phyloP scores from a whole-genome alignment of 1,140 invertebrate genomes.

The Liolophura sinensis region DNA sequence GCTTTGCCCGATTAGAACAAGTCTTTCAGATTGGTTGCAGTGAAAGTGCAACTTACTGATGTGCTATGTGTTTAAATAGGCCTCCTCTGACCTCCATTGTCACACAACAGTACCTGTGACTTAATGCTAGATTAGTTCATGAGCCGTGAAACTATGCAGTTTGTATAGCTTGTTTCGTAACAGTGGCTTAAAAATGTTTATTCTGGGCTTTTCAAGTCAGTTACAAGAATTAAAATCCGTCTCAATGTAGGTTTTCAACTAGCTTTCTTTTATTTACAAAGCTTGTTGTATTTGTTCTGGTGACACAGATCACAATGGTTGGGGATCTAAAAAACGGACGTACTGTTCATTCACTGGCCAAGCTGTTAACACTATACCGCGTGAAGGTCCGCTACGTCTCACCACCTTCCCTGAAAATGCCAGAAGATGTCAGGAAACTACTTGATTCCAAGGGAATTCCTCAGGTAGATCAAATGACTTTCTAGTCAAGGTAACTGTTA shows the following conservation, averaged over 20 bases:
- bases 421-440: conserved; percentile 79
- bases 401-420: conserved; percentile 85
- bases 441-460: conserved; percentile 76
- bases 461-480: conserved; percentile 66
- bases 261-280: not conserved
- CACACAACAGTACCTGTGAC: too few species aligned
- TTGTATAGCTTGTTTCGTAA: too few species aligned
- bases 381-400: conserved; percentile 79
- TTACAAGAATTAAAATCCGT: not conserved
- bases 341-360: conserved; percentile 96
- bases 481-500: too few species aligned
- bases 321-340: conserved; percentile 97
- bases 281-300: not conserved
- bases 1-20: too few species aligned
- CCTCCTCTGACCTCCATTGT: too few species aligned
- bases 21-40: too few species aligned
- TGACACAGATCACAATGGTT: conserved; percentile 67
- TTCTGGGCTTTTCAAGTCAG: too few species aligned
- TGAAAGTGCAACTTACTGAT: too few species aligned
- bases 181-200: too few species aligned
- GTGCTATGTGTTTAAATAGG: too few species aligned
- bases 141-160: too few species aligned
- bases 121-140: too few species aligned
- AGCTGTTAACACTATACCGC: conserved; percentile 54
- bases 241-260: not conserved